A percentile compares a stretch with the other conserved stretches of the same genome.
These are phyloP conservation scores for Mactromeris polynyma DNA, from an alignment of 2,888 invertebrate genomes.

Conservation along the genomic window DNA sequence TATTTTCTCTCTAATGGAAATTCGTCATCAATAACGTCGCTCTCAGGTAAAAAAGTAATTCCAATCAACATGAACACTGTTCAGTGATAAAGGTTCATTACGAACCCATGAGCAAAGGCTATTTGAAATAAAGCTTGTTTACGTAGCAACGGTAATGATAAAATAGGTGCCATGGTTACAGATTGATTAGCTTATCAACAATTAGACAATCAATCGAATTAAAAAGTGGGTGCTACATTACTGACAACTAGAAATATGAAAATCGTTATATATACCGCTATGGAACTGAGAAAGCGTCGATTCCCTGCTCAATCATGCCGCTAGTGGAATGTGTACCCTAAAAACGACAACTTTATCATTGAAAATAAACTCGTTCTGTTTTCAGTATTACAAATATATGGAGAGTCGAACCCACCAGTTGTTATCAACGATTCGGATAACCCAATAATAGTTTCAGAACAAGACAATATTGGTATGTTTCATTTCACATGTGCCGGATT, in stretches of 20 bases:
- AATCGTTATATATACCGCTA: too few species aligned
- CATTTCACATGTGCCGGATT: too few species aligned
- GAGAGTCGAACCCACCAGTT: slow-evolving; percentile 49
- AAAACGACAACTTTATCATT: too few species aligned
- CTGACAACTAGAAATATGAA: too few species aligned
- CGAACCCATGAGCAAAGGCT: background rate
- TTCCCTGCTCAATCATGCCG: too few species aligned
- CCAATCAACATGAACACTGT: slow-evolving; percentile 20
- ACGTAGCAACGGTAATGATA: slow-evolving; percentile 10
- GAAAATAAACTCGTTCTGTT: background rate
- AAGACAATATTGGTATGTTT: slow-evolving; percentile 28
- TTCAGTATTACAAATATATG: slow-evolving; percentile 28
- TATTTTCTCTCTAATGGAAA: slow-evolving; percentile 26
- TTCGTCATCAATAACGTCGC: slow-evolving; percentile 21
- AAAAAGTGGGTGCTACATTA: too few species aligned
- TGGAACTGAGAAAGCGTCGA: too few species aligned
- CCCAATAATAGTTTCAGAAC: slow-evolving; percentile 58
- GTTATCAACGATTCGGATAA: slow-evolving; percentile 46
- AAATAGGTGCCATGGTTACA: background rate
- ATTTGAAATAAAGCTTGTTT: background rate
- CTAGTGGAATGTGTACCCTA: too few species aligned
- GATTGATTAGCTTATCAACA: background rate
- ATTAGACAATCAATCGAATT: slow-evolving; percentile 2
- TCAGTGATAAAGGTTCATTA: slow-evolving; percentile 1
- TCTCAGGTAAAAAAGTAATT: slow-evolving; percentile 26